Percentiles rank a stretch among this genome's conserved stretches.
These are phyloP conservation scores for Platorchestia sp. DNA, from an alignment of 1,140 invertebrate species.

Conservation along the genomic window DNA sequence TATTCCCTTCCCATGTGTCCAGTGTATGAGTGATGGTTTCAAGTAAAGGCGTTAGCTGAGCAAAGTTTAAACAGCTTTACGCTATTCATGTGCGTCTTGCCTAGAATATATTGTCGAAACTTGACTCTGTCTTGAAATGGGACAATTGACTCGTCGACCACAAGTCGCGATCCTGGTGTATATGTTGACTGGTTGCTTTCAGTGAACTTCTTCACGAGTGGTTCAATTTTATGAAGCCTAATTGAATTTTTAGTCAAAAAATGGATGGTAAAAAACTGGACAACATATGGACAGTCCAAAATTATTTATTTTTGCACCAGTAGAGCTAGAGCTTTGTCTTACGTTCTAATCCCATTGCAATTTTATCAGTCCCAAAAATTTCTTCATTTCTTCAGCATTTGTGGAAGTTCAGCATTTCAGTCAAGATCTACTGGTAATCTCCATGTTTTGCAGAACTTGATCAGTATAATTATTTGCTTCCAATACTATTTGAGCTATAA, in stretches of 20 bases:
- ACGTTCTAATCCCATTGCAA: neutral
- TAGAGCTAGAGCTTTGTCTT: neutral
- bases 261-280: neutral
- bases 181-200: neutral
- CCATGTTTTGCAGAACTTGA: neutral
- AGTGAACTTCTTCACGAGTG: neutral
- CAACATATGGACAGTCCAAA: neutral
- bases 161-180: no score
- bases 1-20: no score
- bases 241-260: neutral
- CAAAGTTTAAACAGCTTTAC: no score
- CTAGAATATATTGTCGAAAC: no score
- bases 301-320: neutral
- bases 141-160: no score
- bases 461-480: neutral
- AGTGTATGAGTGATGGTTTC: no score
- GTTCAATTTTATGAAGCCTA: neutral
- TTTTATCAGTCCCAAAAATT: neutral
- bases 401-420: neutral
- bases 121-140: no score
- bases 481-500: neutral
- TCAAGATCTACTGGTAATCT: constrained; percentile 3
- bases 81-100: no score
- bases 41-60: no score
- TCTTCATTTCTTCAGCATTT: constrained; percentile 32